Evolutionary conservation across 2,888 invertebrate species (phyloP), one percentile per base, ranked within the genome.

Genomic region (Apomyelois bistriatella): DNA sequence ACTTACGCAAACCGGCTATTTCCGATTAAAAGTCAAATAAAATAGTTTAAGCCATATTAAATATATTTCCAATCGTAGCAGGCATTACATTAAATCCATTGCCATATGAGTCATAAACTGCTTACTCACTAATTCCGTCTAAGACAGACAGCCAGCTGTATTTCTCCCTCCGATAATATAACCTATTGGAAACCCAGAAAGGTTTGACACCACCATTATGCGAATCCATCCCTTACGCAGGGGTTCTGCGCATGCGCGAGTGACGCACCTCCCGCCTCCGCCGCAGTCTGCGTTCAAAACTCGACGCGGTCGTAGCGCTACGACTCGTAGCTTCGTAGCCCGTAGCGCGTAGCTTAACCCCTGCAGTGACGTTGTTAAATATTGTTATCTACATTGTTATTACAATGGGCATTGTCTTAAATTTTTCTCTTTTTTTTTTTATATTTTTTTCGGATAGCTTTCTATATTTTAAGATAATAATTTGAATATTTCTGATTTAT

Each of bases 271-370:
- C 74, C 72, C 77, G 68, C 72, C n/a, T n/a, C n/a, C 77, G 68
- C 72, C 87, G 86, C 86, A 86, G 86, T 86, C 74, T 66, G 65
- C 66, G 68, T 58, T 61, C 70, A 61, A 64, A 59, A 70, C 65
- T 71, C 74, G 68, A 61, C 59, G 62, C 66, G 60, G 65, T 59
- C 74, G 77, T 72, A 74, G 70, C 54, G 57, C 69, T 71, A 72
- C 76, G 69, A 66, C 13, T 52, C 66, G 66, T 68, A 72, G 67
- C 67, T 54, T 52, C 67, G 70, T 72, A 73, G 66, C 3, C 50
- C 68, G 70, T 72, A 73, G 66, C 71, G 59, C 63, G 67, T 73
- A 69, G 67, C 66, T 57, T 59, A 66, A n/a, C 68, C 62, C 71
- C 75, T 78, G 84, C 84, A 85, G 79, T 85, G 80, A 79, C 83